Evolutionary conservation across 92 coral and sea anemone species (phyloP), one percentile per base, ranked within the genome.

Genomic region (Scolanthus callimorphus): DNA sequence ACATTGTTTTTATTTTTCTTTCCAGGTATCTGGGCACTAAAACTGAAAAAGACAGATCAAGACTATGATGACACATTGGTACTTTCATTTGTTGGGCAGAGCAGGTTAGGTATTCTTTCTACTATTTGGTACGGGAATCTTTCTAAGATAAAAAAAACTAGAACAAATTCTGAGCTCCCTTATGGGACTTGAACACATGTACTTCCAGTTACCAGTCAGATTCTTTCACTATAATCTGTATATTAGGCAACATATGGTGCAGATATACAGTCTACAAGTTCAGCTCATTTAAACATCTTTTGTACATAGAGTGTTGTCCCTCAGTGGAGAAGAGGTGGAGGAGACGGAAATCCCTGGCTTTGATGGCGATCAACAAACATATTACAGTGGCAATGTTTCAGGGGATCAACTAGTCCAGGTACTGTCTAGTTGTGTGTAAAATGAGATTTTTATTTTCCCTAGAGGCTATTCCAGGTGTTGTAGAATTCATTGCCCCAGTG

Each of bases 311-410:
- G 82, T 92, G 23, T 57, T 92, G 55, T 82, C 96, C n/a, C 59
- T 92, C 4, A 78, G 68, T 63, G 98, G 98, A 0, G 98, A 92
- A 59, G 98, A 92, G 70, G 98, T 92, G 17, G 98, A 92, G 56
- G 98, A 92, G 51, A 92, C 98, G 29, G 98, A 92, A 53, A 92
- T 92, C 21, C 85, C 91, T 39, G 98, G 98, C n/a, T 92, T 92
- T 81, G 85, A 84, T 41, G 98, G 88, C 54, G 74, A 92, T 30
- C 94, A 92, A 51, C 98, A 92, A 48, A 92, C 98, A 3, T 92
- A 88, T 65, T 92, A 71, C 31, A 79, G 96, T 74, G 98, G 98
- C 29, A 92, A 92, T 70, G 98, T 92, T 23, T 56, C 67, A 24
- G 88, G 83, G 12, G 86, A 81, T 26, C 89, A 88, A 34, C 50